phyloP scores from a whole-genome alignment of 2,888 invertebrate genomes.

The Operophtera brumata region DNA sequence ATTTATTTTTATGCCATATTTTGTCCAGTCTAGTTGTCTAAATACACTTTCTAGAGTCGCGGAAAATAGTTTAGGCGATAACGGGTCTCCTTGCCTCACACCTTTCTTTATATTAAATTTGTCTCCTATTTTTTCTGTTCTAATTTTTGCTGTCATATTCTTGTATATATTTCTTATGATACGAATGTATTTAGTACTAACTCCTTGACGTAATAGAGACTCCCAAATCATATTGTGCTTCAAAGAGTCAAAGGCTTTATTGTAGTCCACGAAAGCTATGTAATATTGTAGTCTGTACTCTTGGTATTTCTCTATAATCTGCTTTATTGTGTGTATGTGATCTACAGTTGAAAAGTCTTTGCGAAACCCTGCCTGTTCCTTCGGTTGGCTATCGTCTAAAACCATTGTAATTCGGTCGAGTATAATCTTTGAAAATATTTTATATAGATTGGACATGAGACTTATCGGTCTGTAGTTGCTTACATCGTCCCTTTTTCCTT shows the following conservation, averaged over 20 bases:
- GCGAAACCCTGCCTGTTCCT: slow-evolving; percentile 33
- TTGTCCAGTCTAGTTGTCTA: background rate
- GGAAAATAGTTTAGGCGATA: slow-evolving; percentile 18
- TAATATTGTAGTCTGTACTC: background rate
- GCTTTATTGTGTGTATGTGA: slow-evolving; percentile 30
- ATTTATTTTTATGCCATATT: background rate
- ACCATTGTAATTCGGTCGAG: slow-evolving; percentile 18
- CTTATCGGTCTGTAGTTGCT: slow-evolving; percentile 33
- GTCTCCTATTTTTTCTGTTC: slow-evolving; percentile 1
- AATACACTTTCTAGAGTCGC: slow-evolving; percentile 22
- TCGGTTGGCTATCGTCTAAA: slow-evolving; percentile 31
- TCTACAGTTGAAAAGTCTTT: slow-evolving; percentile 27
- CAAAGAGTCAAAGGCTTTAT: slow-evolving; percentile 20
- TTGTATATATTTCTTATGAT: slow-evolving; percentile 13
- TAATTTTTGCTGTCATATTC: slow-evolving; percentile 12
- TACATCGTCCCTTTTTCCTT: slow-evolving; percentile 30
- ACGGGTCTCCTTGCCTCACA: slow-evolving; percentile 23
- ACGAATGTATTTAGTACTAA: slow-evolving; percentile 5
- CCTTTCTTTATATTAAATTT: background rate
- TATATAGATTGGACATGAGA: slow-evolving; percentile 30
- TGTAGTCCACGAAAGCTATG: slow-evolving; percentile 18
- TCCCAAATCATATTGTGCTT: slow-evolving; percentile 18
- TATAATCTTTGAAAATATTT: slow-evolving; percentile 30
- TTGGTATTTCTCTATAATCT: slow-evolving; percentile 13
- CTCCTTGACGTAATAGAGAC: slow-evolving; percentile 9